Evolutionary conservation across 2,888 invertebrate species (phyloP).

Genomic region (Acrobeloides nanus): DNA sequence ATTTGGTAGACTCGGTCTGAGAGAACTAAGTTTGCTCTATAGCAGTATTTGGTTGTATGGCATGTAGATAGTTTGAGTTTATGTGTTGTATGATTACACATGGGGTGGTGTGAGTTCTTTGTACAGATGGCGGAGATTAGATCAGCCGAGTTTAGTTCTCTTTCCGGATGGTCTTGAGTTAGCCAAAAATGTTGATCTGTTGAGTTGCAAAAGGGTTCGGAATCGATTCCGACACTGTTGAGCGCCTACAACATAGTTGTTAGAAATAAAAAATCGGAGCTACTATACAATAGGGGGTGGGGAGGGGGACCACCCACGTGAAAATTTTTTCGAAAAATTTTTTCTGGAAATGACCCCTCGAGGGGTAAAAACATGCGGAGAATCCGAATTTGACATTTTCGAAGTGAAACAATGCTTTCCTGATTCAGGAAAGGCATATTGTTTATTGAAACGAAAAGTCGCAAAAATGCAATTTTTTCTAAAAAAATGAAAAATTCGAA

Average conservation of each 20-base stretch:
- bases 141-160: conserved; percentile 14
- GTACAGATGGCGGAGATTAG: too few relatives aligned
- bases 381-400: too few relatives aligned
- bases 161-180: conserved; percentile 2
- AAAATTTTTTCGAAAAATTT: too few relatives aligned
- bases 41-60: conserved; percentile 20
- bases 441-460: too few relatives aligned
- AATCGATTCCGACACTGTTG: conserved; percentile 32
- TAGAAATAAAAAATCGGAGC: neutral
- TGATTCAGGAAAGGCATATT: too few relatives aligned
- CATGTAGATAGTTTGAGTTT: conserved; percentile 4
- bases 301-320: too few relatives aligned
- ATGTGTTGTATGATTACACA: neutral
- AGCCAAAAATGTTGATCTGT: conserved; percentile 21
- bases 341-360: too few relatives aligned
- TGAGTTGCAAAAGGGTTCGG: conserved; percentile 39
- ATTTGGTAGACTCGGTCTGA: conserved; percentile 20
- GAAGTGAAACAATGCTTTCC: too few relatives aligned
- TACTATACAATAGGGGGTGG: too few relatives aligned
- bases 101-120: neutral
- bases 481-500: too few relatives aligned
- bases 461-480: too few relatives aligned
- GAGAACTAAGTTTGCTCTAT: conserved; percentile 24
- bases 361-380: too few relatives aligned
- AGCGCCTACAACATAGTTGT: conserved; percentile 12